Base-by-base conservation (phyloP, 2,888 invertebrate genomes). In the Heliconius sara region DNA sequence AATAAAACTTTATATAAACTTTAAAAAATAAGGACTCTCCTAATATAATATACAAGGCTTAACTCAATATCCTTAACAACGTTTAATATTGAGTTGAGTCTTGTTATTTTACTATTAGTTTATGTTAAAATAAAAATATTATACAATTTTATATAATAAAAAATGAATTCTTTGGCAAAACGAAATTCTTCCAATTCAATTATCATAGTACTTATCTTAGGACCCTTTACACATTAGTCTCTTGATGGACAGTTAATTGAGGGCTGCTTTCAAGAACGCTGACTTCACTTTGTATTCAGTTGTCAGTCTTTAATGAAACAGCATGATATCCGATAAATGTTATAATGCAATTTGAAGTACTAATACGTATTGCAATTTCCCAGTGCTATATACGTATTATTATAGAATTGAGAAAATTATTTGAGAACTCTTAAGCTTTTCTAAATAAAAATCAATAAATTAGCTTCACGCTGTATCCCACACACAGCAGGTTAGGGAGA, bases 241-340 rank as follows among this genome's bases (percentile, higher is more conserved):
- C 63, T 30, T 66, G 75, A 75, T 66, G 65, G 75, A 75, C 75
- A 75, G 63, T 65, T 75, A 43, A 75, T 75, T 66, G 75, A 75
- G 66, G 65, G 66, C 47, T 75, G 27, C 63, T 75, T 75, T 75
- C 75, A 75, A 65, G 75, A 66, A 66, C 75, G 65, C 65, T 75
- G 75, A 75, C 75, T 75, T 47, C 65, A 65, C 75, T 47, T 66
- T 75, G 75, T 75, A 75, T 75, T 75, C 75, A 75, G 65, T 65
- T 65, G 75, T 75, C 75, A 75, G 30, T 75, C 66, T 65, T 27
- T 43, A 75, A 65, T 65, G 63, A 75, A 75, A 65, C 43, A 75
- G 65, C 75, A 43, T 65, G 75, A 75, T 65, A 75, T 63, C 75
- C 30, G 27, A 65, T 65, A 65, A 75, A 65, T 65, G 75, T 65